A percentile compares a stretch with the other conserved stretches of the same genome.
These are phyloP conservation scores for Platyscapa corneri DNA, from an alignment of 1,140 invertebrate species.

Conservation along the genomic window DNA sequence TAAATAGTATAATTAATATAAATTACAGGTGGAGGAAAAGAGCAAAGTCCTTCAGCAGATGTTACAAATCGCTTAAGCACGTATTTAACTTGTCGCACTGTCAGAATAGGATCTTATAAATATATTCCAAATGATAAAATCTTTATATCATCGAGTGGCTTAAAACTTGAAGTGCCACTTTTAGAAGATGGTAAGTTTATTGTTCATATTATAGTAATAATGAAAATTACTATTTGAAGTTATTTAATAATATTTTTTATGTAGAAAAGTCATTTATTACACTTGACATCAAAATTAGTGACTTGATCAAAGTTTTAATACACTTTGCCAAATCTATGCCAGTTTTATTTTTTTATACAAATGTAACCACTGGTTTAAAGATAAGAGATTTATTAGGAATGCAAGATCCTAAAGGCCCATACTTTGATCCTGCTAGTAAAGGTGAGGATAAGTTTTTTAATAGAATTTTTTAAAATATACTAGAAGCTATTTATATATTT, in stretches of 20 bases:
- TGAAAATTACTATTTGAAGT: background rate
- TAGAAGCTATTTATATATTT: background rate
- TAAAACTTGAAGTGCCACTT: constrained; percentile 81
- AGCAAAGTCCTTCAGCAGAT: constrained; percentile 53
- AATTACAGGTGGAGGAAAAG: constrained; percentile 70
- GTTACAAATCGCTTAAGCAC: constrained; percentile 62
- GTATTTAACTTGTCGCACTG: constrained; percentile 80
- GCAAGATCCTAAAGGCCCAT: constrained; percentile 72
- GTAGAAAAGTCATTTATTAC: constrained; percentile 72
- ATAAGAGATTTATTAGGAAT: constrained; percentile 81
- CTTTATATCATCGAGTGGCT: constrained; percentile 78
- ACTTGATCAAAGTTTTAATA: constrained; percentile 83
- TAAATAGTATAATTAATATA: constrained; percentile 6
- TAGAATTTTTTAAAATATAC: background rate
- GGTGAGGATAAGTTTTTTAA: constrained; percentile 70
- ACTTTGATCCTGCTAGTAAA: constrained; percentile 79
- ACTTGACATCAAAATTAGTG: constrained; percentile 78
- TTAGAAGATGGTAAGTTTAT: constrained; percentile 76
- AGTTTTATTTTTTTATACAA: constrained; percentile 86
- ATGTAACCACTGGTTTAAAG: constrained; percentile 77
- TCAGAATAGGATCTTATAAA: constrained; percentile 86
- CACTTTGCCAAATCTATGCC: constrained; percentile 84
- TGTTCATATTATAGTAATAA: constrained; percentile 5
- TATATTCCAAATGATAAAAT: constrained; percentile 81
- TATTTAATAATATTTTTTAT: constrained; percentile 49